Evolutionary conservation across 2,113 vertebrate genomes (phyloP).

Genomic region (Bambusicola thoracicus): DNA sequence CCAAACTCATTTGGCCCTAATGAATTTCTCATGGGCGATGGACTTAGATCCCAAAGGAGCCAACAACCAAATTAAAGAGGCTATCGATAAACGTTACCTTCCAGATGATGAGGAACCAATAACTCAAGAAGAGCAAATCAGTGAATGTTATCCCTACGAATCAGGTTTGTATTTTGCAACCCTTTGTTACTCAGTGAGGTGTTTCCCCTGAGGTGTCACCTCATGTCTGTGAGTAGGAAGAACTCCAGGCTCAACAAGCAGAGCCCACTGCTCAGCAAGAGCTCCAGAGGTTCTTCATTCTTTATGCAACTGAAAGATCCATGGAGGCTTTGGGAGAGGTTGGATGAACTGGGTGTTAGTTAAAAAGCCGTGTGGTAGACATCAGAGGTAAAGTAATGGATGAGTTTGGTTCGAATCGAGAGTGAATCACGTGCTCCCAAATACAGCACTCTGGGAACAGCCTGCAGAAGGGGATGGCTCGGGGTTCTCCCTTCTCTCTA

Average conservation of each 20-base stretch:
- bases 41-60: constrained; percentile 99
- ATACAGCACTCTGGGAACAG: background rate
- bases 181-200: background rate
- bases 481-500: background rate
- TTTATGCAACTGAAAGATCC: background rate
- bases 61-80: constrained; percentile 99
- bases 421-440: accelerated
- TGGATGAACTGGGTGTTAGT: background rate
- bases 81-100: constrained; percentile 97
- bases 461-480: background rate
- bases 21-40: constrained; percentile 99
- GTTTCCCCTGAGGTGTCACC: too few relatives aligned
- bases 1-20: constrained; percentile 95
- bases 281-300: background rate
- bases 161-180: constrained; percentile 68
- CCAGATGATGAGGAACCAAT: constrained; percentile 95
- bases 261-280: background rate
- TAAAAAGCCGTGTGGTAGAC: background rate
- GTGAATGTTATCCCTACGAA: constrained; percentile 79
- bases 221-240: background rate
- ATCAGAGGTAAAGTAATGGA: background rate
- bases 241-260: accelerated
- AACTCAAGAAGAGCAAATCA: constrained; percentile 86
- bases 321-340: background rate
- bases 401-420: background rate